phyloP scores from a whole-genome alignment of 1,140 invertebrate species.

The Amyelois transitella region DNA sequence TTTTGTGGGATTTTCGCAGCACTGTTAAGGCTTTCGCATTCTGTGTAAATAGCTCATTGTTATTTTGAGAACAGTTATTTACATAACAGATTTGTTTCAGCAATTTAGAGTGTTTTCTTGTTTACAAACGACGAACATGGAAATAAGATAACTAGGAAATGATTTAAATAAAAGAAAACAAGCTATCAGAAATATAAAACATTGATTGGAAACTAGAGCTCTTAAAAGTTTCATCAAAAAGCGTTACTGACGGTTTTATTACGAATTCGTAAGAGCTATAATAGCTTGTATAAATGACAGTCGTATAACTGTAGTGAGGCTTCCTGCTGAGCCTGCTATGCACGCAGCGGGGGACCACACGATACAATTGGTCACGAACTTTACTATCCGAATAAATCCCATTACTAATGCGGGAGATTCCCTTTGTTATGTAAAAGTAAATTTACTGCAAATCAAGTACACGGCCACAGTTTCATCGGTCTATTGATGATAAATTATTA shows the following conservation, averaged over 20 bases:
- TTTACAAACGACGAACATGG: too few relatives aligned
- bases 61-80: not conserved
- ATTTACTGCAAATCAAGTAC: not conserved
- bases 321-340: conserved; percentile 35
- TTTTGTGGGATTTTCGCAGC: conserved; percentile 22
- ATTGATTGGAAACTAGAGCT: not conserved
- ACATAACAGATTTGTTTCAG: conserved; percentile 4
- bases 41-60: conserved; percentile 25
- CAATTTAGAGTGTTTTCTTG: conserved; percentile 2
- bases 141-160: too few relatives aligned
- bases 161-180: too few relatives aligned
- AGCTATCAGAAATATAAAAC: too few relatives aligned
- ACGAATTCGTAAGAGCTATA: not conserved
- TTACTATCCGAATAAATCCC: conserved; percentile 30
- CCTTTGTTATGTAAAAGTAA: not conserved
- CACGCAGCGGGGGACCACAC: conserved; percentile 32
- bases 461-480: not conserved
- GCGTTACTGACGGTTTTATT: not conserved
- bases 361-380: conserved; percentile 53
- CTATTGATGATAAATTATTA: not conserved
- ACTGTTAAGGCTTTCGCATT: conserved; percentile 21
- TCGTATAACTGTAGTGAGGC: not conserved
- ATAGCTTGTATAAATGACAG: not conserved
- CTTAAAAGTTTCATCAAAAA: not conserved
- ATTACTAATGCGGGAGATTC: not conserved